phyloP scores from a whole-genome alignment of 2,888 invertebrate species.

The Cyclophora punctaria region DNA sequence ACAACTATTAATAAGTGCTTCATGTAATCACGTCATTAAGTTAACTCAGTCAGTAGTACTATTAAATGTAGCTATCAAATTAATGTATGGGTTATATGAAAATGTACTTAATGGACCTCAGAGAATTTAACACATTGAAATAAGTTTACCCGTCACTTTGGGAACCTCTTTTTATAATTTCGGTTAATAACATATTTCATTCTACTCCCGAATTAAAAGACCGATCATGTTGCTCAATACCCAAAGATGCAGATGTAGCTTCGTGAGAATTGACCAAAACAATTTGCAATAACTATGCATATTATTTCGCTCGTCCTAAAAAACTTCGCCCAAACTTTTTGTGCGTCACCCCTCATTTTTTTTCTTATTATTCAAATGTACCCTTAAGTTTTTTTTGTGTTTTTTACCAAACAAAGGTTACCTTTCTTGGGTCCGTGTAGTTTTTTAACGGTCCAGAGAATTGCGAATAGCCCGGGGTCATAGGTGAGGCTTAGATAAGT shows the following conservation, averaged over 20 bases:
- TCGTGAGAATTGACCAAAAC: constrained; percentile 66
- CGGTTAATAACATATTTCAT: too few relatives aligned
- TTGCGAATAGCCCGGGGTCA: constrained; percentile 62
- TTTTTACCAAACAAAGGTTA: constrained; percentile 63
- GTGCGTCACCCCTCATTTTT: constrained; percentile 55
- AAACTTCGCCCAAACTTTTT: constrained; percentile 56
- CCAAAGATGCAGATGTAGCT: constrained; percentile 5
- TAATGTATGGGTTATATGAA: too few relatives aligned
- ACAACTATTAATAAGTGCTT: too few relatives aligned
- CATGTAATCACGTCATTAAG: too few relatives aligned
- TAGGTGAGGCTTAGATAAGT: constrained; percentile 63
- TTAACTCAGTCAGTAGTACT: too few relatives aligned
- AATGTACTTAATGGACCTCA: too few relatives aligned
- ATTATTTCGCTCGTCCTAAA: constrained; percentile 54
- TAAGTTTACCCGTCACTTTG: too few relatives aligned
- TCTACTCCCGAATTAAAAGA: too few relatives aligned
- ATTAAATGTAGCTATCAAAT: too few relatives aligned
- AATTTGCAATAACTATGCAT: constrained; percentile 60
- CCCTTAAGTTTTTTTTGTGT: constrained; percentile 61
- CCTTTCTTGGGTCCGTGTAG: constrained; percentile 43
- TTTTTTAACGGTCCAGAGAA: constrained; percentile 56
- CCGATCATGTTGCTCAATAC: background rate
- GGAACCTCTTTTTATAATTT: too few relatives aligned
- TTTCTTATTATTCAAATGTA: constrained; percentile 63
- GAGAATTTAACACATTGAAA: too few relatives aligned